Evolutionary conservation across 2,888 invertebrate species (phyloP), one percentile per base, ranked within the genome.

Genomic region (Rhagophthalmus giganteus): DNA sequence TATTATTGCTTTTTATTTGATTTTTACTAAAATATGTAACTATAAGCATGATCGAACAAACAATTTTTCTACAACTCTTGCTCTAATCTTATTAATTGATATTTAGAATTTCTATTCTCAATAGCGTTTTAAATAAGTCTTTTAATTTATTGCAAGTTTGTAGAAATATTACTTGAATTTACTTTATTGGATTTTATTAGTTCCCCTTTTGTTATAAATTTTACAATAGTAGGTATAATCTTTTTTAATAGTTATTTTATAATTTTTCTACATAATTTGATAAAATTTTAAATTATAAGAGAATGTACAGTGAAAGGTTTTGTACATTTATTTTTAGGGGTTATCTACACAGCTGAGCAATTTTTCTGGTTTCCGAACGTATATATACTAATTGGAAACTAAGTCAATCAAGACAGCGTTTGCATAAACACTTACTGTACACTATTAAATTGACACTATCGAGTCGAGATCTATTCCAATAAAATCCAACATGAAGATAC

Each of bases 281-380:
- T 26, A 35, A 15, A 24, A 16, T 44, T 16, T 12, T 24, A 31
- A 33, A 42, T 7, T 28, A 15, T 25, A 28, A 30, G 14, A 5
- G 30, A 15, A 39, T 39, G 30, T 46, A 46, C 46, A 46, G 26
- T 26, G 15, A 28, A 16, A 14, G 50, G 26, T 16, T 50, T 50
- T 5, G 32, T 54, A 54, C 39, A 54, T 39, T 20, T 48, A 48
- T 20, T 24, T 32, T 27, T 34, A 47, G 27, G 51, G 46, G 47
- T 55, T 55, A 55, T 55, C 54, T 58, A 70, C 69, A 72, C 58
- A 66, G 66, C 67, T 73, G 73, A 73, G 73, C 73, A 73, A 72
- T 66, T 65, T 66, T 72, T 73, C 71, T 69, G 71, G 73, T 70
- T 65, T 66, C 68, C 67, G 64, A 72, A 72, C 67, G 72, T 71